Evolutionary conservation across 1,140 invertebrate genomes (phyloP).

Genomic region (Drosophila arizonae): DNA sequence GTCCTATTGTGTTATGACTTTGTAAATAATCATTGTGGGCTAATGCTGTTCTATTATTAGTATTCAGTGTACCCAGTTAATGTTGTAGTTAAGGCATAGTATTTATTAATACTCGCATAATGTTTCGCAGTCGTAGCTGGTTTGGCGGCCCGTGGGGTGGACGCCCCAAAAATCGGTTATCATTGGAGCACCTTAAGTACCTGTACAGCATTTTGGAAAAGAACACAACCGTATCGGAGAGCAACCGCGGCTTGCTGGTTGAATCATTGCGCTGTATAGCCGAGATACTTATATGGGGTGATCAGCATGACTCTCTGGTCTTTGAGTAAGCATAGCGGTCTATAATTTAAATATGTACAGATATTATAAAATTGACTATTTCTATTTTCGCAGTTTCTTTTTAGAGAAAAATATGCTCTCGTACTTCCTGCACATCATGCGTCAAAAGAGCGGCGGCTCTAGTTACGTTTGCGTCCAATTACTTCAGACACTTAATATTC

Average conservation of each 20-base stretch:
- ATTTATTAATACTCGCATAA: slow-evolving; percentile 72
- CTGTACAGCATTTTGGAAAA: slow-evolving; percentile 97
- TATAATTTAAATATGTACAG: neutral
- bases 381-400: slow-evolving; percentile 92
- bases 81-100: slow-evolving; percentile 1
- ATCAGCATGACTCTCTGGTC: slow-evolving; percentile 99
- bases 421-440: slow-evolving; percentile 98
- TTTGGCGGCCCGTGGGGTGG: slow-evolving; percentile 91
- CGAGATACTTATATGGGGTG: slow-evolving; percentile 99
- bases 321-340: slow-evolving; percentile 94
- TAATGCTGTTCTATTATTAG: slow-evolving; percentile 28
- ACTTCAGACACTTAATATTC: slow-evolving; percentile 98
- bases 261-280: slow-evolving; percentile 98
- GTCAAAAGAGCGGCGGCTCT: slow-evolving; percentile 95
- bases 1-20: slow-evolving; percentile 22
- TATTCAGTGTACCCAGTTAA: slow-evolving; percentile 19
- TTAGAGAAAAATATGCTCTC: slow-evolving; percentile 99
- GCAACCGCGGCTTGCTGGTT: slow-evolving; percentile 96
- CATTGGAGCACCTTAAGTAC: slow-evolving; percentile 98
- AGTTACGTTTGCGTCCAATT: slow-evolving; percentile 99
- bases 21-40: slow-evolving; percentile 29
- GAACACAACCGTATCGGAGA: slow-evolving; percentile 98
- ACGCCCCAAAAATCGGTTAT: slow-evolving; percentile 97
- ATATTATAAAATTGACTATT: neutral
- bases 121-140: slow-evolving; percentile 94